Base-by-base conservation (phyloP, 2,113 vertebrate species). In the Chloropsis hardwickii region DNA sequence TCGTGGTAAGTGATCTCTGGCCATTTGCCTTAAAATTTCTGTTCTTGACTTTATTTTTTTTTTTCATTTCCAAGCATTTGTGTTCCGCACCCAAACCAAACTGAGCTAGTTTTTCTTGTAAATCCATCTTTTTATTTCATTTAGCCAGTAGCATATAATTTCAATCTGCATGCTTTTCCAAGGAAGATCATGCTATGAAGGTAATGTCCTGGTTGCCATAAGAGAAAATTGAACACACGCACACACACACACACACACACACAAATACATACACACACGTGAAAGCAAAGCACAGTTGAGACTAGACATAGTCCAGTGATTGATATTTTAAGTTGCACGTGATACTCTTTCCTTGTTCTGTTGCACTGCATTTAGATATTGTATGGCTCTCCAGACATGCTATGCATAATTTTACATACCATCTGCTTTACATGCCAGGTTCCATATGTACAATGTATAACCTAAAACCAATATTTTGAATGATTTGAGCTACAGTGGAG, bases 381-480 rank as follows among this genome's bases (percentile, higher is more conserved):
- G 79, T 65, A 86, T 86, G 84, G 73, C 20, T 97, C 56, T 95
- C 88, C 96, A 96, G 94, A 96, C 95, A 95, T n/a, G 94, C 72
- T 84, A 94, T 92, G 95, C 93, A 97, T 96, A 97, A 96, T 96
- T 95, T 95, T 96, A 90, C 95, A 92, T 95, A 81, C 95, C 94
- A 96, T 93, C 95, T 96, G 94, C 84, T 96, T 95, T 92, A 81
- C 94, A 92, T 97, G 94, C 81, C 95, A 97, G 90, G 72, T 97
- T 96, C 92, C 92, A 95, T 96, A 95, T 94, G 96, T 80, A 95
- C 83, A 92, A 94, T 61, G 85, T 91, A 96, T 95, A 94, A 72
- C 74, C 84, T 85, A 93, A 96, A 95, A 20, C 78, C 61, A 96
- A 96, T 92, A 81, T 90, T 96, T 97, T 95, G 89, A 88, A 96